A percentile compares a stretch with the other conserved stretches of the same genome.
phyloP scores from a whole-genome alignment of 2,797 vertebrate species.

The Dermochelys coriacea region DNA sequence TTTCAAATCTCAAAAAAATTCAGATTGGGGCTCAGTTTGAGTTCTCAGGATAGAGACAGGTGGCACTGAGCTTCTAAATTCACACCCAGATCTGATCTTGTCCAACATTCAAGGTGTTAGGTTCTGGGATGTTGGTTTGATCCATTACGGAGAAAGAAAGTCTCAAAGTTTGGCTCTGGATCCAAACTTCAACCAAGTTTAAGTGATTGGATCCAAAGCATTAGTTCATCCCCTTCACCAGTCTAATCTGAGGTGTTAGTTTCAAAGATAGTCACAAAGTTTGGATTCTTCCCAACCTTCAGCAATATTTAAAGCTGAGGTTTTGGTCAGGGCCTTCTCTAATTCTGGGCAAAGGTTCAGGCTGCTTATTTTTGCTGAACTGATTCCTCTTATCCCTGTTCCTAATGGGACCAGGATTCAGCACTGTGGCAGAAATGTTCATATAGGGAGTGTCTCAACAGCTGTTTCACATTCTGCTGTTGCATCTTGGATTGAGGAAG shows the following conservation, averaged over 20 bases:
- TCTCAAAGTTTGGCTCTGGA: neutral
- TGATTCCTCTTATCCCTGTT: neutral
- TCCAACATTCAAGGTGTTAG: neutral
- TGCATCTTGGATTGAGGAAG: slow-evolving; percentile 14
- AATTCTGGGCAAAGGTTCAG: neutral
- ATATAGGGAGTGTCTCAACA: slow-evolving; percentile 31
- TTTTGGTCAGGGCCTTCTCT: neutral
- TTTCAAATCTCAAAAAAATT: neutral
- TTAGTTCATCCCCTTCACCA: neutral
- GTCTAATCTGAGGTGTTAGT: neutral
- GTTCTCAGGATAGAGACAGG: neutral
- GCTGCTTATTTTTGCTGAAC: neutral
- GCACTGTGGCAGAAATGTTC: slow-evolving; percentile 17
- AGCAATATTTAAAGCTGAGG: neutral
- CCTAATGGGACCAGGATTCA: slow-evolving; percentile 10
- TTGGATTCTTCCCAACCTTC: neutral
- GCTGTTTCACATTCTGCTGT: slow-evolving; percentile 45
- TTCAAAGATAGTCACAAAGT: neutral
- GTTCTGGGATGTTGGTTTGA: neutral
- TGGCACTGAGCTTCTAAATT: neutral
- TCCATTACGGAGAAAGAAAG: neutral
- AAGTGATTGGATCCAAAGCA: neutral
- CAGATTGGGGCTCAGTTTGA: neutral
- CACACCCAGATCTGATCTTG: neutral
- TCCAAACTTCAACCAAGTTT: neutral